Conservation (phyloP, 2,888 invertebrate genomes). For the Cyclophora punctaria region DNA sequence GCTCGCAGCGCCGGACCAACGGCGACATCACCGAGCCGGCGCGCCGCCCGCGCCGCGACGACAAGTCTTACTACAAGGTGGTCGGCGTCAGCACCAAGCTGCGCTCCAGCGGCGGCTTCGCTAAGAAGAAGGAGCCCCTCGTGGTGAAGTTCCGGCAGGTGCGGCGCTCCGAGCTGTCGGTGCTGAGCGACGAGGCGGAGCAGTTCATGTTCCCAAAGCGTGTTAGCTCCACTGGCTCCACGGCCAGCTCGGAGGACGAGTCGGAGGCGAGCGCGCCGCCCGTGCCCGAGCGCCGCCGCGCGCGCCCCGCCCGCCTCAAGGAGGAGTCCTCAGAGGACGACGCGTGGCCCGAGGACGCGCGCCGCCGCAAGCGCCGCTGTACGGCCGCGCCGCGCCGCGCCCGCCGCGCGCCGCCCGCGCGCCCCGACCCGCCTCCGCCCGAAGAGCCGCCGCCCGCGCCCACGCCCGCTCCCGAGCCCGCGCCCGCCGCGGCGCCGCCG, state of each 20-base stretch:
- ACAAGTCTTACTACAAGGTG: slow-evolving; percentile 80
- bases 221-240: slow-evolving; percentile 73
- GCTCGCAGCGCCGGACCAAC: slow-evolving; percentile 52
- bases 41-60: slow-evolving; percentile 46
- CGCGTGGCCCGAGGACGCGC: slow-evolving; percentile 53
- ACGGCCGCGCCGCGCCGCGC: slow-evolving; percentile 51
- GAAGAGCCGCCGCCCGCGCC: slow-evolving; percentile 23
- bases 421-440: slow-evolving; percentile 56
- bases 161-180: slow-evolving; percentile 81
- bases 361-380: slow-evolving; percentile 42
- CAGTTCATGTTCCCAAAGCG: slow-evolving; percentile 89
- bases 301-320: slow-evolving; percentile 57
- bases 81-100: slow-evolving; percentile 81
- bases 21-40: slow-evolving; percentile 39
- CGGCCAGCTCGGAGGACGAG: slow-evolving; percentile 75
- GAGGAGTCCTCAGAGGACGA: slow-evolving; percentile 69
- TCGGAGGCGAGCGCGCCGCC: slow-evolving; percentile 57
- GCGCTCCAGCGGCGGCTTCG: slow-evolving; percentile 74
- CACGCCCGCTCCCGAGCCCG: slow-evolving; percentile 28
- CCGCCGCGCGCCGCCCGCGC: slow-evolving; percentile 58
- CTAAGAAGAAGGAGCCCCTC: slow-evolving; percentile 56
- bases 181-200: slow-evolving; percentile 89
- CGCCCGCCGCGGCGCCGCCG: slow-evolving; percentile 44
- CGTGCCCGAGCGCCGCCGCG: slow-evolving; percentile 52
- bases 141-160: slow-evolving; percentile 86